Percentiles rank a stretch among this genome's conserved stretches.
Evolutionary conservation across 37 sponge, comb jelly and placozoan species (phyloP).

Genomic region (Hormiphora californensis): DNA sequence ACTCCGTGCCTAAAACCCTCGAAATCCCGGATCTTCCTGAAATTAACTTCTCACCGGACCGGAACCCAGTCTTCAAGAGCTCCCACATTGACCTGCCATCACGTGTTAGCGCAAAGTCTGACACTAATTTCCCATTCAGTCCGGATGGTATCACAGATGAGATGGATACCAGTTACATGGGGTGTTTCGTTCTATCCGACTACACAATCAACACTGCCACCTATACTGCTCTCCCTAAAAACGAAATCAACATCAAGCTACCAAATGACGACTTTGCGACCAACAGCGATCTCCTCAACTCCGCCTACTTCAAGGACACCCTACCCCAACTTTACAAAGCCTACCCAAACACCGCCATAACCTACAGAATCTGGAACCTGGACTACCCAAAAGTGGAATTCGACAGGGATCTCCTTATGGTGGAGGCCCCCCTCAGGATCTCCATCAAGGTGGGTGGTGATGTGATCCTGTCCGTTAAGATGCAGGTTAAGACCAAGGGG

Average conservation of each 20-base stretch:
- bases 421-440: slow-evolving; percentile 1
- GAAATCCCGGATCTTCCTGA: neutral
- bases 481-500: neutral
- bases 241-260: neutral
- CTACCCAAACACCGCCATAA: slow-evolving; percentile 1
- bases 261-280: neutral
- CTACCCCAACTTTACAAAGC: slow-evolving; percentile 8
- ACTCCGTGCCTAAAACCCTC: neutral
- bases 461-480: neutral
- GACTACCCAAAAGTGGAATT: slow-evolving; percentile 9
- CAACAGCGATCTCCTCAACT: slow-evolving; percentile 3
- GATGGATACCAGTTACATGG: slow-evolving; percentile 5
- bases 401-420: neutral
- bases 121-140: slow-evolving; percentile 39
- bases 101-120: slow-evolving; percentile 14
- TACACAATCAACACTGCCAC: slow-evolving; percentile 39
- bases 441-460: neutral
- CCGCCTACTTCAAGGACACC: slow-evolving; percentile 24
- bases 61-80: neutral
- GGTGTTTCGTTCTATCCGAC: slow-evolving; percentile 6
- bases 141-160: neutral
- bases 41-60: neutral
- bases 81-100: neutral
- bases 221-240: neutral
- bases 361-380: neutral